Evolutionary conservation across 2,797 vertebrate genomes (phyloP), one percentile per base, ranked within the genome.

Genomic region (Ceyx erithaca): DNA sequence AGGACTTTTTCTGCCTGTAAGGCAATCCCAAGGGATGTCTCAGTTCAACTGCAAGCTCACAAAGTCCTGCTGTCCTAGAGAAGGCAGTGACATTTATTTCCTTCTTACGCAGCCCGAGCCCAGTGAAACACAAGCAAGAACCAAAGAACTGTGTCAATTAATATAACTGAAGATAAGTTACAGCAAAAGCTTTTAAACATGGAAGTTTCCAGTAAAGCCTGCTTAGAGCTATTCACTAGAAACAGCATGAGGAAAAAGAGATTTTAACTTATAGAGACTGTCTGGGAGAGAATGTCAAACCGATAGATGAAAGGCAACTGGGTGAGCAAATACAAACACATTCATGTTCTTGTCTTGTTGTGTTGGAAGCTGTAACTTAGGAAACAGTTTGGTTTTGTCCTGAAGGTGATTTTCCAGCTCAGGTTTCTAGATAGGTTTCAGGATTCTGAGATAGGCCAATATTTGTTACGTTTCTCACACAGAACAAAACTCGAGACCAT

Each of bases 1-100:
- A 85, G 85, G 71, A 96, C 67, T 87, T 85, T 91, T 92, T 93
- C 92, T 96, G 92, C 88, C 83, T 76, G 26, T 89, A 89, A 90
- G 81, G 88, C 57, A 92, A 37, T 81, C 87, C 77, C 92, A 82
- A 85, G 79, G 94, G 95, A 96, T 40, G 18, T 54, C 82, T 93
- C 80, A 79, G 51, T 83, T 94, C 81, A 90, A 79, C 46, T 68
- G 72, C 52, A 92, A 79, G 64, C 92, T 93, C 83, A 2, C 35
- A 52, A 87, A 95, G 71, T 93, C 82, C 59, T 1, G 28, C 71
- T 90, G 54, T 64, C 91, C 96, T 81, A 94, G 55, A 89, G 77
- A 89, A 92, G 51, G 30, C 64, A 87, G n/a, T 46, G 91, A 80
- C 67, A 91, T 89, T 94, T 93, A 31, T 80, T 85, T 85, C 66